These are phyloP conservation scores for Samia ricini DNA, from an alignment of 1,140 invertebrate genomes.

Conservation along the genomic window DNA sequence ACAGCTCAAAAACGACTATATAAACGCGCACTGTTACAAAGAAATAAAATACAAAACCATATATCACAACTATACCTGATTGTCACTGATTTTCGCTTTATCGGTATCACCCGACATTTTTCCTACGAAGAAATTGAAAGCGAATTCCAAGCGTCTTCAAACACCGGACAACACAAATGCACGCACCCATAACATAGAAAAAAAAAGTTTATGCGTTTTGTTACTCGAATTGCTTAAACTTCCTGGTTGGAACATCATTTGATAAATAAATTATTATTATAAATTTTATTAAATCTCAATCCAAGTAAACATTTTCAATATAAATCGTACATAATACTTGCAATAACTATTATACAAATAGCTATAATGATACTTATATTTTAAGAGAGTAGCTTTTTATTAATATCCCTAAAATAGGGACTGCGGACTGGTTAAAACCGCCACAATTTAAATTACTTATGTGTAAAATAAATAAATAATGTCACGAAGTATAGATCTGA, in stretches of 20 bases:
- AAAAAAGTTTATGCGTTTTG: slow-evolving; percentile 65
- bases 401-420: too few species aligned
- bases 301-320: too few species aligned
- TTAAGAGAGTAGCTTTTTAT: too few species aligned
- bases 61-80: slow-evolving; percentile 77
- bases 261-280: slow-evolving; percentile 4
- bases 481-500: too few species aligned
- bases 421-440: too few species aligned
- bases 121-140: slow-evolving; percentile 77
- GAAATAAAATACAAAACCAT: slow-evolving; percentile 66
- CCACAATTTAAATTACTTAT: too few species aligned
- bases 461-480: too few species aligned
- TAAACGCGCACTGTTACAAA: slow-evolving; percentile 60
- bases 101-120: slow-evolving; percentile 79
- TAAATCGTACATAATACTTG: too few species aligned
- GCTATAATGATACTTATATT: too few species aligned
- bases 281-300: neutral
- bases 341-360: too few species aligned
- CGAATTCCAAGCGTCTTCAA: slow-evolving; percentile 78
- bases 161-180: slow-evolving; percentile 77
- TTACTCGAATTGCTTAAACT: slow-evolving; percentile 19
- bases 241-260: neutral
- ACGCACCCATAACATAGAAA: slow-evolving; percentile 71
- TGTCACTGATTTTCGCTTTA: slow-evolving; percentile 78
- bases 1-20: slow-evolving; percentile 54